Conservation (phyloP, 2,797 vertebrate species). For the Glyptemys insculpta region DNA sequence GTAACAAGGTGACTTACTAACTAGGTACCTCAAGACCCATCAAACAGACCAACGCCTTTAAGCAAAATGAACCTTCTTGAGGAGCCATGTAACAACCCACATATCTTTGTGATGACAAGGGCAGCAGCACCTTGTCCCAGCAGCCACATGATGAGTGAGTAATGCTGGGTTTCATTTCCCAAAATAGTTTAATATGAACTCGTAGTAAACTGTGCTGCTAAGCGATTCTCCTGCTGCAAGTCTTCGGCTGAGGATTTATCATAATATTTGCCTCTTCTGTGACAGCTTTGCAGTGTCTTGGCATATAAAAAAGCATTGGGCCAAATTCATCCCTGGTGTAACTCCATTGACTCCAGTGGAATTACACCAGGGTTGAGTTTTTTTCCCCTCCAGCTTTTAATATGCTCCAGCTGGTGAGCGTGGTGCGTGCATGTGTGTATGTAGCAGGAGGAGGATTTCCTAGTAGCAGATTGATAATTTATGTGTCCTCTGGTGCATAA, state of each 20-base stretch:
- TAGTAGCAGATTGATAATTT: conserved; percentile 5
- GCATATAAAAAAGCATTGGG: conserved; percentile 55
- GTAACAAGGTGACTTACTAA: neutral
- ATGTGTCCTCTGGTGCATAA: conserved; percentile 50
- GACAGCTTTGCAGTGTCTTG: conserved; percentile 39
- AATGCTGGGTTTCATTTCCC: neutral
- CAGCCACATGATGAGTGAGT: conserved; percentile 1
- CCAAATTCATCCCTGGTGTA: neutral
- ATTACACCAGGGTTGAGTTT: neutral
- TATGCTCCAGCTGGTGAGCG: conserved; percentile 50
- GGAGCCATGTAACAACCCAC: neutral
- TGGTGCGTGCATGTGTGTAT: conserved; percentile 23
- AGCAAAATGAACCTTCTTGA: neutral
- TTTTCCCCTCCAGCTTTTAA: neutral
- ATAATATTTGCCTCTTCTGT: conserved; percentile 60
- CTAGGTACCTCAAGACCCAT: neutral
- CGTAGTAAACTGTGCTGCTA: conserved; percentile 38
- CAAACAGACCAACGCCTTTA: neutral
- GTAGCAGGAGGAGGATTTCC: conserved; percentile 48
- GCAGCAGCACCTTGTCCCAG: conserved; percentile 16
- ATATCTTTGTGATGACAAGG: neutral
- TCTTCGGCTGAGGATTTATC: conserved; percentile 48
- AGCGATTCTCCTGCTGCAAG: conserved; percentile 38
- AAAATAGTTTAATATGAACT: conserved; percentile 22
- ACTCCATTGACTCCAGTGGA: neutral